Base-by-base conservation (phyloP, 2,113 vertebrate genomes). In the Seriola rivoliana region DNA sequence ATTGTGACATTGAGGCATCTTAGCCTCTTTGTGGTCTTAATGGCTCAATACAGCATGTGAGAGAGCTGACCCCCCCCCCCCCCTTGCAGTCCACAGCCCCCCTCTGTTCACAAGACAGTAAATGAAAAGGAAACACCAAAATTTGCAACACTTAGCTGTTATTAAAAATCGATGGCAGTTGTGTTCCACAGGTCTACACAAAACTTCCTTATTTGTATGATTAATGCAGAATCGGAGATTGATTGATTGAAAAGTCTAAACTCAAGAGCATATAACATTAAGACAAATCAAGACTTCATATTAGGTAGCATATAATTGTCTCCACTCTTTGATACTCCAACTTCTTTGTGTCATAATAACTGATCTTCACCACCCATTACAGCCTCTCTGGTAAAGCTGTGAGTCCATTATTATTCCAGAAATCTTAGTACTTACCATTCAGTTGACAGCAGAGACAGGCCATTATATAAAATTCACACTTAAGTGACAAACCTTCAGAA, bases 1-100 rank as follows among this genome's bases (percentile, higher is more conserved):
- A 76, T 92, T 90, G 85, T 82, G 87, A 68, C 72, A 75, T 16
- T 52, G 79, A 86, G 74, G 64, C 75, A 75, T 86, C 77, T 81
- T 83, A 75, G 65, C 69, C 59, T 67, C 71, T 82, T 44, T 40
- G 55, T 75, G 78, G 64, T 75, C 79, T 67, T 77, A 84, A 88
- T 89, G 68, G 85, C 50, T 78, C 70, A 72, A 16, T 73, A 69
- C 57, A 66, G 83, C 78, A 54, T 58, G 55, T 21, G 23, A 63
- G 67, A 36, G 65, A 78, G 58, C 32, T 19, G 21, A 76, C 65
- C 50, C 67, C 52, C 25, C 25, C 25, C 29, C 29, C 29, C 29
- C 58, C 34, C 13, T 21, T 19, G 17, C 40, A 36, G 59, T 67
- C 52, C 42, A 50, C 75, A 67, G 50, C 19, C 65, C 57, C 44